These are phyloP conservation scores for Drosophila parabipectinata DNA, from an alignment of 1,140 invertebrate genomes.

Conservation along the genomic window DNA sequence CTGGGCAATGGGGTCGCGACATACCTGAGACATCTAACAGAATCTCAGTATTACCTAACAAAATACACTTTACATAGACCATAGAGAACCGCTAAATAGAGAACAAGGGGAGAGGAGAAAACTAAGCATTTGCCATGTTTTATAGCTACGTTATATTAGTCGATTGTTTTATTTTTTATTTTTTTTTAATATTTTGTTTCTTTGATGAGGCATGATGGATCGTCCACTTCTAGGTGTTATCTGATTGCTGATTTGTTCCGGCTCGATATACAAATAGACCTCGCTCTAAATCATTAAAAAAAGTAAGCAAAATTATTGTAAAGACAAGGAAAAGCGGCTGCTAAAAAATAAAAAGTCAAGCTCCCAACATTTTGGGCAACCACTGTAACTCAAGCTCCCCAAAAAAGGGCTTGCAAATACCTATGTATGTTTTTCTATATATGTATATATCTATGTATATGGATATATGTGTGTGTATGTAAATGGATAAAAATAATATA, in stretches of 20 bases:
- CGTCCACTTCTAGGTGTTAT: constrained; percentile 41
- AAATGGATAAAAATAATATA: constrained; percentile 16
- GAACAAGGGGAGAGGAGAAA: constrained; percentile 6
- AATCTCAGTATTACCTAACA: constrained; percentile 77
- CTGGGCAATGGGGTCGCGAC: constrained; percentile 20
- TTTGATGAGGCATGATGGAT: constrained; percentile 4
- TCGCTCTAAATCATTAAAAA: constrained; percentile 23
- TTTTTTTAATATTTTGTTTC: not conserved
- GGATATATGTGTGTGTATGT: constrained; percentile 23
- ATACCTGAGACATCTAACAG: constrained; percentile 71
- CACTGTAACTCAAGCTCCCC: constrained; percentile 43
- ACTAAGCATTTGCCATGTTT: constrained; percentile 46
- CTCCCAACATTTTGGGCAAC: constrained; percentile 29
- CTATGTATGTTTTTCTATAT: constrained; percentile 27
- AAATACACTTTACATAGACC: constrained; percentile 53
- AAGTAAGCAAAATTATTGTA: constrained; percentile 37
- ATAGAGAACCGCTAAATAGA: constrained; percentile 22
- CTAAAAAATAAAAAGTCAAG: constrained; percentile 30
- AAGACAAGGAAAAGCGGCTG: constrained; percentile 49
- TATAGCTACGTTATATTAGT: constrained; percentile 15
- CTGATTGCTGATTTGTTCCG: constrained; percentile 18
- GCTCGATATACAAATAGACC: constrained; percentile 23
- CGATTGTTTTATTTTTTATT: not conserved
- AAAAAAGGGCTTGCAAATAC: constrained; percentile 20
- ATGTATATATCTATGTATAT: constrained; percentile 39